Conservation (phyloP, 2,113 vertebrate genomes). For the Eretmochelys imbricata region DNA sequence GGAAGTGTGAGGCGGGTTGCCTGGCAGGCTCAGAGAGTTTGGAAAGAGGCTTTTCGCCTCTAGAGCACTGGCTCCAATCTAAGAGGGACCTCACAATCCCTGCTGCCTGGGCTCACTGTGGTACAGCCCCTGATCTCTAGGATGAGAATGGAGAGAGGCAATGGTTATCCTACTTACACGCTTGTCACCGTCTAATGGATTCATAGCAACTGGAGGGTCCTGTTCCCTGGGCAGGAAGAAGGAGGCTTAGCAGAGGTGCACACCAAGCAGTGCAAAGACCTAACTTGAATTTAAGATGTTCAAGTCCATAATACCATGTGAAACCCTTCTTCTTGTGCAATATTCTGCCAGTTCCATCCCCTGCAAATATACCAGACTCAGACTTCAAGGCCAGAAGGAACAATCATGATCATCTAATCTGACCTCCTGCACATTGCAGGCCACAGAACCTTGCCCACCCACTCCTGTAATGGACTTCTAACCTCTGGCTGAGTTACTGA, state of each 20-base stretch:
- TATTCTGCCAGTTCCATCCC: not conserved
- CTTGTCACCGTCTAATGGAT: not conserved
- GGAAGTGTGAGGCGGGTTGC: not conserved
- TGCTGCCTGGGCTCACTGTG: not conserved
- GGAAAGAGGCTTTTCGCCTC: not conserved
- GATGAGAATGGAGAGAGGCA: not conserved
- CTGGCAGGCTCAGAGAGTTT: not conserved
- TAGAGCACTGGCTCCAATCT: not conserved
- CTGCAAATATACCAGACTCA: not conserved
- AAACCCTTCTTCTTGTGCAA: not conserved
- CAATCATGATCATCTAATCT: not conserved
- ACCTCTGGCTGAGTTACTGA: not conserved
- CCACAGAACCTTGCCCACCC: not conserved
- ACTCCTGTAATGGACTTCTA: not conserved
- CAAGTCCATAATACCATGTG: not conserved
- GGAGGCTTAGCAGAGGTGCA: not conserved
- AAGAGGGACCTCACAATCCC: not conserved
- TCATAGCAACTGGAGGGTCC: not conserved
- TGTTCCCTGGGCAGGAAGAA: not conserved
- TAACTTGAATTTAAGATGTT: not conserved
- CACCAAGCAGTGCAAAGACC: not conserved
- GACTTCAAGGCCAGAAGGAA: not conserved
- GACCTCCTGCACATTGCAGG: not conserved
- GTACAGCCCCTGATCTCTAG: not conserved
- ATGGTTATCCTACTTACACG: not conserved